Evolutionary conservation across 2,888 invertebrate species (phyloP), one percentile per base, ranked within the genome.

Genomic region (Sesia bembeciformis): DNA sequence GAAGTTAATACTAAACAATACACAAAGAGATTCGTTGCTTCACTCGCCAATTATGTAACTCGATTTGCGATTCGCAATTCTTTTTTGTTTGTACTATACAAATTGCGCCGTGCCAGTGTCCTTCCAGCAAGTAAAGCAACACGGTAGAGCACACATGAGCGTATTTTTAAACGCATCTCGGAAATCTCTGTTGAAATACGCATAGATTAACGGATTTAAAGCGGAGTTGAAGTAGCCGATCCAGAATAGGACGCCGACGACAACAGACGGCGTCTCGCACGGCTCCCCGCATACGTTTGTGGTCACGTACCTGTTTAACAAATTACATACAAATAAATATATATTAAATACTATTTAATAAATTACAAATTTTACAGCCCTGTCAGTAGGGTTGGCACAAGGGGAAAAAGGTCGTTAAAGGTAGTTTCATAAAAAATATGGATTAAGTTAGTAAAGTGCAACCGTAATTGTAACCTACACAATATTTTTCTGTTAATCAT

Each of bases 141-240:
- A 95, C 55, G 94, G 98, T 73, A 97, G 90, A 39, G 95, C 94
- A 77, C 95, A 95, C 82, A 95, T 93, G 61, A 97, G 90, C 46
- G 97, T 97, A 79, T 96, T 96, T 84, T 96, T 96, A 88, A 98
- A 98, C 58, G 98, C 98, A 82, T 97, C 96, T 78, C 98, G 93
- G 84, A 99, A 98, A 83, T 99, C 98, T 50, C 97, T 92, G 84
- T 98, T 98, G 90, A 97, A 98, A 84, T 97, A 97, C 61, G 98
- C 98, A 85, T 97, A 98, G 70, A 98, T 97, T 62, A 98, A 90
- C 0, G 98, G 98, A 84, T 98, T 98, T 56, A 98, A 91, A 53
- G 97, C 96, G 7, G 97, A 97, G 87, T 98, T 98, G 90, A 97
- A 96, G 90, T 99, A 99, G 58, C 99, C 98, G 68, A 98, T 96